Percentiles rank a stretch among this genome's conserved stretches.
Conservation (phyloP, 1,140 invertebrate species). For the Cotesia vestalis region DNA sequence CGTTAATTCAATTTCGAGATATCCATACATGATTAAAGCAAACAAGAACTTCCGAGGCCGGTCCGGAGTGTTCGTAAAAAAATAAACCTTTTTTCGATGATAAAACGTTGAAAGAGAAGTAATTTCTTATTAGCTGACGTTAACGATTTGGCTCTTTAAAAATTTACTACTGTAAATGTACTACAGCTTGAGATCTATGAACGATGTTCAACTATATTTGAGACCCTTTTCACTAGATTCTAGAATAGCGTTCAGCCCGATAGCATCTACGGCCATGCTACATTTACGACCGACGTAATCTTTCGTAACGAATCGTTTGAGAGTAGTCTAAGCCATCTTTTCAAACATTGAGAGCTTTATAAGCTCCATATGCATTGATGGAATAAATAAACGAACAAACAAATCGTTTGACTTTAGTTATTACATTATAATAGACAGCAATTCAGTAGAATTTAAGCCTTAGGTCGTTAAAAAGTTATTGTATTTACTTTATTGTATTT, state of each 20-base stretch:
- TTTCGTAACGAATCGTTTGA: conserved; percentile 35
- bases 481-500: too few relatives aligned
- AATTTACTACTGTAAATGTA: background rate
- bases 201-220: conserved; percentile 21
- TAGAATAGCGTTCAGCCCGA: conserved; percentile 16
- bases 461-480: too few relatives aligned
- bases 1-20: too few relatives aligned
- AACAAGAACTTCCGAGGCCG: too few relatives aligned
- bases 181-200: conserved; percentile 18
- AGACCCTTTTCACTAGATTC: conserved; percentile 2
- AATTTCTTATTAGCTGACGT: conserved; percentile 1
- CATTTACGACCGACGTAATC: conserved; percentile 39
- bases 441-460: too few relatives aligned
- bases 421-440: too few relatives aligned
- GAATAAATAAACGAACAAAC: background rate
- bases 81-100: background rate
- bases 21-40: too few relatives aligned
- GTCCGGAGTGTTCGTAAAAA: background rate
- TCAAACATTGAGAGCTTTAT: background rate
- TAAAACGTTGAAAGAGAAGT: background rate
- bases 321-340: conserved; percentile 22
- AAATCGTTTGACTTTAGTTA: too few relatives aligned
- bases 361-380: background rate
- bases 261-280: conserved; percentile 31
- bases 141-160: background rate